These are phyloP conservation scores for Cossypha caffra DNA, from an alignment of 2,797 vertebrate genomes.

Conservation along the genomic window DNA sequence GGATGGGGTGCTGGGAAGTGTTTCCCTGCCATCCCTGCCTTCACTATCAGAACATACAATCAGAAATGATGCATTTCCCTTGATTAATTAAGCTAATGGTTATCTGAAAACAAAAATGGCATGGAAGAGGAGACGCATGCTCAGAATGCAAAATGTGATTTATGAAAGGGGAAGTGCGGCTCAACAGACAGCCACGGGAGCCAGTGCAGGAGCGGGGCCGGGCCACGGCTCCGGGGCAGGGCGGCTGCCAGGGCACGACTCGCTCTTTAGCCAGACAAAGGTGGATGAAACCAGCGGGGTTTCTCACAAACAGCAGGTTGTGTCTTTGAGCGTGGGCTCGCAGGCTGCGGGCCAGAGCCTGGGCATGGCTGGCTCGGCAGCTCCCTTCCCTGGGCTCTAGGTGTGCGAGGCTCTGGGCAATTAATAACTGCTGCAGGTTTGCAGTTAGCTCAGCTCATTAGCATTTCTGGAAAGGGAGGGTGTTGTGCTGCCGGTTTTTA, in stretches of 20 bases:
- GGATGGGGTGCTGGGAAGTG: not conserved
- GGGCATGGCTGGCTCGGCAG: not conserved
- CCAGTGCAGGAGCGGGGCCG: not conserved
- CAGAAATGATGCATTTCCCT: slow-evolving; percentile 6
- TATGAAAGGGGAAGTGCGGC: slow-evolving; percentile 53
- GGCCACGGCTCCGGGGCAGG: not conserved
- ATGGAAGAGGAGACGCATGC: slow-evolving; percentile 55
- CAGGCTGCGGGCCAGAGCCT: not conserved
- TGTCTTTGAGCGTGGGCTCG: accelerated
- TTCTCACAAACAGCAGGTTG: accelerated
- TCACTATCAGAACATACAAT: not conserved
- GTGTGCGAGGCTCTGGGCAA: not conserved
- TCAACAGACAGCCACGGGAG: slow-evolving; percentile 2
- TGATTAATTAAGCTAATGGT: slow-evolving; percentile 59
- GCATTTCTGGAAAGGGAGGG: not conserved
- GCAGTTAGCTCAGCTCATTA: not conserved
- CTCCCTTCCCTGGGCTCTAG: not conserved
- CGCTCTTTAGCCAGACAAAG: not conserved
- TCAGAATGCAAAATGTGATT: slow-evolving; percentile 43
- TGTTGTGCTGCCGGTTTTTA: not conserved
- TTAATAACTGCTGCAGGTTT: not conserved
- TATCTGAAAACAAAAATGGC: slow-evolving; percentile 62
- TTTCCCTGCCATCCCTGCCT: not conserved
- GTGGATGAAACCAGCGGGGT: not conserved
- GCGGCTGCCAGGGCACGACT: not conserved